Conservation (phyloP, 2,797 vertebrate genomes). For the Semotilus atromaculatus region DNA sequence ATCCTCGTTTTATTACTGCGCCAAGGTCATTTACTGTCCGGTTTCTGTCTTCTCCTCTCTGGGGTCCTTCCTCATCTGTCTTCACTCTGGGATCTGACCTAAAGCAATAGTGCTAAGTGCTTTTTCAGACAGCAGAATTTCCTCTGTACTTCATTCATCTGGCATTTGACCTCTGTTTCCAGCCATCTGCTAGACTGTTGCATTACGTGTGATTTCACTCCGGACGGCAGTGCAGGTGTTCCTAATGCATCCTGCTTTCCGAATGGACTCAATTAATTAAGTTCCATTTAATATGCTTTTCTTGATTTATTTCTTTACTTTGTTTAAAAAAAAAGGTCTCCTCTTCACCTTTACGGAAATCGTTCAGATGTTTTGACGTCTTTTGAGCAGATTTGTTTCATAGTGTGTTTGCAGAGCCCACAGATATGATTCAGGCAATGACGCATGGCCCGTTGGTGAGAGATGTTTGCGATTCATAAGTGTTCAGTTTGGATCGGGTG, state of each 20-base stretch:
- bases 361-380: not conserved
- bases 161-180: constrained; percentile 47
- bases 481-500: not conserved
- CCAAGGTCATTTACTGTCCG: constrained; percentile 25
- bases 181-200: constrained; percentile 50
- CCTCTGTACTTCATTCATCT: constrained; percentile 20
- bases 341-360: constrained; percentile 12
- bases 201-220: constrained; percentile 36
- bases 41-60: not conserved
- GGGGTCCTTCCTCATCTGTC: constrained; percentile 1
- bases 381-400: constrained; percentile 1
- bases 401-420: not conserved
- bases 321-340: not conserved
- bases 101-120: constrained; percentile 31
- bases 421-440: constrained; percentile 22
- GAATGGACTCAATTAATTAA: constrained; percentile 12
- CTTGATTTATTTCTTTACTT: not conserved
- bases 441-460: not conserved
- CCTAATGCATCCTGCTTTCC: constrained; percentile 4
- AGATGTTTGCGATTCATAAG: not conserved
- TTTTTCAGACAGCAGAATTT: constrained; percentile 24
- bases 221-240: constrained; percentile 6
- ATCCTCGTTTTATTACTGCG: not conserved
- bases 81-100: constrained; percentile 8
- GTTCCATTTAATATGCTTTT: not conserved